Percentiles rank a stretch among this genome's conserved stretches.
These are phyloP conservation scores for Zonotrichia leucophrys DNA, from an alignment of 2,113 vertebrate genomes.

Conservation along the genomic window DNA sequence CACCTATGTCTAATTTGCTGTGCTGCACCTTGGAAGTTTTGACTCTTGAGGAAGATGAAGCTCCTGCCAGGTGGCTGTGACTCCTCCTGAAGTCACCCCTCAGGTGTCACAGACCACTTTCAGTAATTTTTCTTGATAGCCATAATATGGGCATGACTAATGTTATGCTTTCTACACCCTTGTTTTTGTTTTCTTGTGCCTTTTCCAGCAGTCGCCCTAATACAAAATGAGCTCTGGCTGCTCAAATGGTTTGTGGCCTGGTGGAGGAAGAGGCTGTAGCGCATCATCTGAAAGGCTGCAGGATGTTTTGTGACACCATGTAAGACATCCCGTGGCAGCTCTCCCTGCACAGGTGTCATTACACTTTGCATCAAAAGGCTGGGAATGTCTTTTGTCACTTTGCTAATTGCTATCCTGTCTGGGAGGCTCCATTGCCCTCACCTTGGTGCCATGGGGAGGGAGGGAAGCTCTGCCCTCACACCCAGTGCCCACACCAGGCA, in stretches of 20 bases:
- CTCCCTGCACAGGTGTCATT: conserved; percentile 8
- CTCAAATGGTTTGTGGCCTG: not conserved
- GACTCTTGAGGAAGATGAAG: not conserved
- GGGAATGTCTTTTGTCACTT: conserved; percentile 37
- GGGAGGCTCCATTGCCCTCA: not conserved
- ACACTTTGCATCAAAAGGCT: not conserved
- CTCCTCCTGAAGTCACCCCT: not conserved
- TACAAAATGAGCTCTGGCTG: conserved; percentile 6
- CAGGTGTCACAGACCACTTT: not conserved
- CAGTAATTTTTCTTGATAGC: conserved; percentile 10
- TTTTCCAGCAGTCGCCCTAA: conserved; percentile 37
- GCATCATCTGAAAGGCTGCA: conserved; percentile 33
- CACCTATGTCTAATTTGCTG: not conserved
- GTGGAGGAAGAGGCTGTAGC: not conserved
- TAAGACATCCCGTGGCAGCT: conserved; percentile 57
- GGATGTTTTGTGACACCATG: conserved; percentile 56
- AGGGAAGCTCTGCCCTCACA: not conserved
- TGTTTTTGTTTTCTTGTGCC: conserved; percentile 11
- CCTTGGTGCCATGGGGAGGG: not conserved
- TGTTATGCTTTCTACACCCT: not conserved
- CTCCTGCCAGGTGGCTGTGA: not conserved
- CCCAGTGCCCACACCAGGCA: rapidly evolving
- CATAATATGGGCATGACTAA: not conserved
- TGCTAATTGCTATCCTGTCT: conserved; percentile 43
- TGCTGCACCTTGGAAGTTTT: not conserved